Conservation (phyloP, 2,888 invertebrate genomes). For the Tupiocoris notatus region DNA sequence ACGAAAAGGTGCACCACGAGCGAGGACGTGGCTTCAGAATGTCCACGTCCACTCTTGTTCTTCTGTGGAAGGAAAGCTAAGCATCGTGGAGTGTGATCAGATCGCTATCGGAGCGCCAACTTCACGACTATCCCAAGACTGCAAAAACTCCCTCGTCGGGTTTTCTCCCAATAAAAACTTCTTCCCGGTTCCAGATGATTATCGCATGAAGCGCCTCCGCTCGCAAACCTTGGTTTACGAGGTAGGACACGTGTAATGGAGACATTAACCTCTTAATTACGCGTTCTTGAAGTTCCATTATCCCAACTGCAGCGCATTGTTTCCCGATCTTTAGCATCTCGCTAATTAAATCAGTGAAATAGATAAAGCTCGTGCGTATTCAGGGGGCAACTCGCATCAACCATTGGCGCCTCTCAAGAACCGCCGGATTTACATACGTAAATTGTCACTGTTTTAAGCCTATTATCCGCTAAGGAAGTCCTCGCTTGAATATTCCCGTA, state of each 20-base stretch:
- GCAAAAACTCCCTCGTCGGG: neutral
- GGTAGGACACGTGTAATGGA: conserved; percentile 40
- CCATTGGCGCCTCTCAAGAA: conserved; percentile 27
- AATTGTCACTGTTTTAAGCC: conserved; percentile 41
- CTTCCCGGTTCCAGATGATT: conserved; percentile 31
- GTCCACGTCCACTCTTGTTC: neutral
- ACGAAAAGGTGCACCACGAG: neutral
- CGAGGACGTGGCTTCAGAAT: neutral
- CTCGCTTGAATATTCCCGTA: conserved; percentile 29
- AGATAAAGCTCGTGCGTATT: conserved; percentile 36
- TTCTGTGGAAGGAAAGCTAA: neutral
- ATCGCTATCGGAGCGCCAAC: conserved; percentile 34
- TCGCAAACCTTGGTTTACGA: conserved; percentile 33
- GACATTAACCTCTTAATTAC: conserved; percentile 43
- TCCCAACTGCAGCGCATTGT: conserved; percentile 11
- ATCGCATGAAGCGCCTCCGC: neutral
- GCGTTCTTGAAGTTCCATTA: neutral
- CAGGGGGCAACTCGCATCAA: neutral
- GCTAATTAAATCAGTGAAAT: conserved; percentile 38
- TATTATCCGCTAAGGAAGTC: conserved; percentile 19
- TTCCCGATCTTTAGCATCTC: conserved; percentile 39
- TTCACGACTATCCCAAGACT: conserved; percentile 30
- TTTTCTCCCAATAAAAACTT: conserved; percentile 6
- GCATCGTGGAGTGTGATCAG: conserved; percentile 39
- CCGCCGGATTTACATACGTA: conserved; percentile 41